Base-by-base conservation (phyloP, 2,113 vertebrate species). In the Litocranius walleri region DNA sequence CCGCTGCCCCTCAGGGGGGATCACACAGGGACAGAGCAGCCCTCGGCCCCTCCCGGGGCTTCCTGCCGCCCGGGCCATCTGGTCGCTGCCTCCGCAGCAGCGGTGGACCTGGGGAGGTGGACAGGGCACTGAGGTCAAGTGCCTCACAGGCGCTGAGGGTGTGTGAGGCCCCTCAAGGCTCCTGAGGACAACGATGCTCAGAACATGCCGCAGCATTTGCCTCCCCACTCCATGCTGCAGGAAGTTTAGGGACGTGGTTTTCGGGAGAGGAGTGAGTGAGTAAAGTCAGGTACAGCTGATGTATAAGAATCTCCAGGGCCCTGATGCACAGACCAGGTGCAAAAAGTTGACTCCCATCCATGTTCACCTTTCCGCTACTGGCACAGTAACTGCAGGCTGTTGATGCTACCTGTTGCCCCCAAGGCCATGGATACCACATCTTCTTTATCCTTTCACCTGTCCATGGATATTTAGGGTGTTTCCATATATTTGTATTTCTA, bases 231-330 rank as follows among this genome's bases (percentile, higher is more conserved):
- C 27, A 0, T 21, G 62, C 74, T 27, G 5, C 25, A 48, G 84
- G 10, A 59, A 64, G 36, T 11, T 77, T n/a, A 25, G 12, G 59
- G n/a, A 17, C 30, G 0, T 0, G 0, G 27, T 19, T 0, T 15
- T 15, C 0, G 0, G 50, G 64, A 11, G 17, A 11, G 21, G 13
- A 7, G 29, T 4, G 7, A 23, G 61, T 33, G n/a, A 33, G 27
- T 95, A 59, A 94, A 92, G 12, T 82, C 74, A 19, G 17, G 52
- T 17, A 84, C 88, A 59, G 29, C 30, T 27, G 8, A 91, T 29
- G 11, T 67, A 25, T 56, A 59, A 92, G 82, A 80, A 9, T 45
- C 43, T 85, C 91, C 83, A 56, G 86, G 83, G 8, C 33, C 74
- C 23, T 88, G 71, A 30, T 45, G 88, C 88, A 7, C 83, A 67